Base-by-base conservation (phyloP, 2,797 vertebrate species). In the Tinamus major region DNA sequence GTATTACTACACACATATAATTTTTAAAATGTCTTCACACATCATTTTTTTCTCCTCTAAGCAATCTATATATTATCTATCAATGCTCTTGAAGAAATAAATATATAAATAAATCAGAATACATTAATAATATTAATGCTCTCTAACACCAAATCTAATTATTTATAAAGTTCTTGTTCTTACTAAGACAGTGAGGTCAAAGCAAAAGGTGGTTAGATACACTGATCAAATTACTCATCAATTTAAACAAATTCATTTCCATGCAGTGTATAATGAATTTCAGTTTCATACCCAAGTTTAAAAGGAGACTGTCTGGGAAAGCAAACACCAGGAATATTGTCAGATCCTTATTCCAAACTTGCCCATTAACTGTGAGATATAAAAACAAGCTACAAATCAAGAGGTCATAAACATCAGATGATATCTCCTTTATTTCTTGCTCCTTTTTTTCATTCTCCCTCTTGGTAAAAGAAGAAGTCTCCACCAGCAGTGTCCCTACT, bases 81-180 rank as follows among this genome's bases (percentile, higher is more conserved):
- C 31, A 26, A 80, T 24, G 42, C 9, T 55, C 16, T 31, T 42
- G 37, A 79, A 65, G 13, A 29, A 65, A 92, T 85, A 92, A 87
- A 95, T 77, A 78, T 90, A 79, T 86, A 78, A 92, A 79, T 86
- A 88, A 83, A 59, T 11, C 8, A 74, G 29, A 64, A 53, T 18
- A 17, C 46, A 61, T 77, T 53, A 64, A 70, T 56, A 88, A 71
- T 58, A 90, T 77, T 76, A 92, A 87, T 42, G 44, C 15, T 68
- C 20, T 7, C 51, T 46, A 81, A 20, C 31, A 91, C 20, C 29
- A 62, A 72, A 72, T 63, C 84, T 46, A 42, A 87, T 80, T 74
- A 85, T 89, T 94, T 92, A 70, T 79, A 80, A 91, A 53, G 42
- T 39, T 94, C 63, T 63, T 84, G 44, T 42, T 69, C 39, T 78